phyloP scores from a whole-genome alignment of 64 coral and sea anemone genomes.

The Stichodactyla helianthus region DNA sequence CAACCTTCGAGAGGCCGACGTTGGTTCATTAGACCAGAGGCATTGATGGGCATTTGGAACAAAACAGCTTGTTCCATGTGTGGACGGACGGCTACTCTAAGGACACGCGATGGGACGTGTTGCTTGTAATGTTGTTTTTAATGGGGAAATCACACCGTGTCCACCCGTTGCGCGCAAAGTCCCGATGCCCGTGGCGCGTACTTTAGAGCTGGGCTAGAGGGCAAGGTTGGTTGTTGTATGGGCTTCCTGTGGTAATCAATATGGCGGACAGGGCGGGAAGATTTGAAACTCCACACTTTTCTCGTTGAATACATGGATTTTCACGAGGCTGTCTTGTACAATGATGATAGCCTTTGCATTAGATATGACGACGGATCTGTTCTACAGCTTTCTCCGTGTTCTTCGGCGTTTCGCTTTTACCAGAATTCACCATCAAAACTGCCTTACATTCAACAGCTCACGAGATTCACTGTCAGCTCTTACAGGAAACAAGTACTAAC shows the following conservation, averaged over 20 bases:
- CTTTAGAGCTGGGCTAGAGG: too few relatives aligned
- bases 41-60: too few relatives aligned
- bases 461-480: constrained; percentile 68
- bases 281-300: not conserved
- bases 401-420: constrained; percentile 50
- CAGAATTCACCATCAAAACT: constrained; percentile 8
- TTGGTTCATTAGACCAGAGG: too few relatives aligned
- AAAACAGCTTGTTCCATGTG: too few relatives aligned
- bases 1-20: too few relatives aligned
- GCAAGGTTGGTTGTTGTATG: not conserved
- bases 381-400: constrained; percentile 77
- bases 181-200: too few relatives aligned
- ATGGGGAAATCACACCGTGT: too few relatives aligned
- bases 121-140: too few relatives aligned
- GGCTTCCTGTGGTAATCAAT: not conserved
- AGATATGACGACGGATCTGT: constrained; percentile 59
- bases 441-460: constrained; percentile 48
- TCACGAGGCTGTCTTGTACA: constrained; percentile 31
- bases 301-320: not conserved
- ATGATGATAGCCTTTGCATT: constrained; percentile 65
- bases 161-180: too few relatives aligned
- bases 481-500: constrained; percentile 44
- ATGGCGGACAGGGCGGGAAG: not conserved
- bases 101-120: too few relatives aligned
- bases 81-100: too few relatives aligned